A percentile compares a stretch with the other conserved stretches of the same genome.
Conservation (phyloP, 2,113 vertebrate species). For the Spizaetus ornatus region DNA sequence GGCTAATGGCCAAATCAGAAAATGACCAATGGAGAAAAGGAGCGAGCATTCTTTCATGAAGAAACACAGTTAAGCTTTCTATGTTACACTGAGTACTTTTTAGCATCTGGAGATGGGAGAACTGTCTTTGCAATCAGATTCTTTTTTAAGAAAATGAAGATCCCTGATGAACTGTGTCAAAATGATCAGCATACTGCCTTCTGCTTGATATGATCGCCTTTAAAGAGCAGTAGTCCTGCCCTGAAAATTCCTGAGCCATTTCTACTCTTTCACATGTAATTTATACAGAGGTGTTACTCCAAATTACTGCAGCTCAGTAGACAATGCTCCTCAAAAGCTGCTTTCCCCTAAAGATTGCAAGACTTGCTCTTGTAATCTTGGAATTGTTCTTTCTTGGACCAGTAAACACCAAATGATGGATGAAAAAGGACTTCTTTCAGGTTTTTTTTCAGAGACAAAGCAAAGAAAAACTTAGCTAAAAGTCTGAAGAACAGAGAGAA, state of each 20-base stretch:
- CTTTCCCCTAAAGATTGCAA: not conserved
- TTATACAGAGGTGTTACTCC: not conserved
- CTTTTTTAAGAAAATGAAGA: not conserved
- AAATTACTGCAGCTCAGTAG: not conserved
- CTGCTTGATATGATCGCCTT: not conserved
- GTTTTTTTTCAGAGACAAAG: not conserved
- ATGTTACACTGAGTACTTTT: not conserved
- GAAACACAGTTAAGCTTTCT: not conserved
- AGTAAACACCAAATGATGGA: not conserved
- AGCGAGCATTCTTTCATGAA: rapidly evolving
- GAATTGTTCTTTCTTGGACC: not conserved
- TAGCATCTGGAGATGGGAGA: not conserved
- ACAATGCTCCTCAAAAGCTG: not conserved
- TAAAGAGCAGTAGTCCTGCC: not conserved
- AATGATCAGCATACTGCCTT: not conserved
- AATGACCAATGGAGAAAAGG: not conserved
- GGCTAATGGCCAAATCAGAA: not conserved
- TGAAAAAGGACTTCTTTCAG: not conserved
- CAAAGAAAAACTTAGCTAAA: not conserved
- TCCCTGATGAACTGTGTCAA: not conserved
- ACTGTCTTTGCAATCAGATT: not conserved
- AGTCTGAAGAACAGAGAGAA: not conserved
- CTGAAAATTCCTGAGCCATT: not conserved
- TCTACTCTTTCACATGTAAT: not conserved
- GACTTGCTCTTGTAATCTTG: not conserved